Evolutionary conservation across 2,888 invertebrate genomes (phyloP), one percentile per base, ranked within the genome.

Genomic region (Rotaria macrura): DNA sequence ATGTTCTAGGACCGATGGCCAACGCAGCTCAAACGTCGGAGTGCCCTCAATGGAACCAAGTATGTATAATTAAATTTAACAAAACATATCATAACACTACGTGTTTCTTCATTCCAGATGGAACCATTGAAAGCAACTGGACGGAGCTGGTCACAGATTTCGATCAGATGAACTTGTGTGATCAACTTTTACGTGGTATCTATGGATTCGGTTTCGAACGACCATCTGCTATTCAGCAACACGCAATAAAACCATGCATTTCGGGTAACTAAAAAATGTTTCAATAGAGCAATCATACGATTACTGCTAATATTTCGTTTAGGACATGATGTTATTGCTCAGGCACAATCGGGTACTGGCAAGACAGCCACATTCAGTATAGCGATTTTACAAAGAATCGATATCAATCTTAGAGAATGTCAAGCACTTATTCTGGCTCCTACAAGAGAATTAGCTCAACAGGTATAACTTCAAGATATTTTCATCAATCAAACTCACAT

Each of bases 321-420:
- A 85, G 96, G 96, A 87, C 94, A 94, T n/a, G n/a, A n/a, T n/a
- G n/a, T n/a, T n/a, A n/a, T n/a, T n/a, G n/a, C n/a, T n/a, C n/a
- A n/a, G n/a, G 99, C 99, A 88, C 99, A 99, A 93, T 99, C 99
- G 88, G 98, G 94, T 92, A 99, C 99, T 91, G 99, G 99, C 88
- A 99, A 99, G 92, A 99, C 99, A 85, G 99, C 99, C 87, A 99
- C 99, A 52, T 99, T 99, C 92, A 96, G 97, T 86, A 96, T 99
- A 92, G 96, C 97, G 87, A 97, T 99, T 91, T 93, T 99, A 87
- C 97, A 99, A 93, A 74, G 84, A 65, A 57, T 87, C 29, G 86
- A 85, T 49, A 52, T 65, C 29, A 95, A 96, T 92, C 95, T 99
- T 90, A 94, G 94, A 89, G 95, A 96, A 91, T 96, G 96, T 91